Conservation (phyloP, 2,797 vertebrate species). For the Dipus sagitta region DNA sequence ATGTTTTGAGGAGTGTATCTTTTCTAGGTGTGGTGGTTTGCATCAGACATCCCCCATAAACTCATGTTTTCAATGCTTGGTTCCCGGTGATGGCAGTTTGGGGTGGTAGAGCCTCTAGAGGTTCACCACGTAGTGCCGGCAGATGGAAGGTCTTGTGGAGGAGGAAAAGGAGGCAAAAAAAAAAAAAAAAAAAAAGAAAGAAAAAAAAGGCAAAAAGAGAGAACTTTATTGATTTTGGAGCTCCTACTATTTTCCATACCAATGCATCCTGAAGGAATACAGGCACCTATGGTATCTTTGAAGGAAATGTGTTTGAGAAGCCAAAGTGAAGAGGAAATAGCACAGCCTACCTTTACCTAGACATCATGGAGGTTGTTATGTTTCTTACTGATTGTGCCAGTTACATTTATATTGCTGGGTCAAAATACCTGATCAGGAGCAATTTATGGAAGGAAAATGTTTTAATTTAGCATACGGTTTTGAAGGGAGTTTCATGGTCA, state of each 20-base stretch:
- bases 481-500: too few relatives aligned
- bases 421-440: too few relatives aligned
- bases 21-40: neutral
- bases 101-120: too few relatives aligned
- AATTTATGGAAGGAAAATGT: too few relatives aligned
- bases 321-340: neutral
- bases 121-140: neutral
- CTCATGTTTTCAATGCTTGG: too few relatives aligned
- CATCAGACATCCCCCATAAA: too few relatives aligned
- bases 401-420: too few relatives aligned
- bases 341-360: neutral
- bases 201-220: neutral
- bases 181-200: too few relatives aligned
- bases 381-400: neutral
- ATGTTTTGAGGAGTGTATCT: neutral
- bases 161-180: neutral
- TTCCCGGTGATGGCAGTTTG: too few relatives aligned
- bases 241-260: neutral
- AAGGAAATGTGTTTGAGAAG: neutral
- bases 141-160: neutral
- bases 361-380: neutral
- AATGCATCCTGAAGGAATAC: neutral
- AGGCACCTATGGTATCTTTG: neutral
- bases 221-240: neutral
- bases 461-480: too few relatives aligned